A percentile compares a stretch with the other conserved stretches of the same genome.
phyloP scores from a whole-genome alignment of 2,888 invertebrate genomes.

The Polietes domitor region DNA sequence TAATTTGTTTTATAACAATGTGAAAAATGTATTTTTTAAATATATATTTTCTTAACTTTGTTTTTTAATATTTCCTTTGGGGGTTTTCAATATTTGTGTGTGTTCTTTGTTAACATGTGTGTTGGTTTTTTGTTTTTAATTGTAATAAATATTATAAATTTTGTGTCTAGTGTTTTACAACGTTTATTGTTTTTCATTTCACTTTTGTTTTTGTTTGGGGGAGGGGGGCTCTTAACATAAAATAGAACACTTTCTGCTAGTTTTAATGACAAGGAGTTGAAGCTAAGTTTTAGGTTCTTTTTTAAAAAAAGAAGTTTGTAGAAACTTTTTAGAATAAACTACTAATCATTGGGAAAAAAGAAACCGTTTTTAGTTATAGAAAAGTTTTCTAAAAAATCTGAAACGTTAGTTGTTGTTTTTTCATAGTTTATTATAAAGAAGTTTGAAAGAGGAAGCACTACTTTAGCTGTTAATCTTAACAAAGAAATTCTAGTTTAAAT shows the following conservation, averaged over 20 bases:
- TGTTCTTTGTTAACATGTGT: constrained; percentile 41
- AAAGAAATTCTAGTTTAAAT: background rate
- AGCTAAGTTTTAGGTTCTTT: constrained; percentile 7
- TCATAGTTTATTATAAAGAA: constrained; percentile 14
- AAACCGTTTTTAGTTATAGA: constrained; percentile 33
- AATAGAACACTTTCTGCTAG: background rate
- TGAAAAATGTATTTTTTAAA: constrained; percentile 27
- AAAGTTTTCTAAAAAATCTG: background rate
- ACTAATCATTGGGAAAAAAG: constrained; percentile 1
- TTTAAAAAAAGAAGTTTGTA: background rate
- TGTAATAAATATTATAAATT: constrained; percentile 27
- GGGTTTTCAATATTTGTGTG: constrained; percentile 6
- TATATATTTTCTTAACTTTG: constrained; percentile 13
- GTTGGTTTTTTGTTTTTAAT: constrained; percentile 24
- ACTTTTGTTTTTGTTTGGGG: constrained; percentile 8
- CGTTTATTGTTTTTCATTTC: constrained; percentile 60
- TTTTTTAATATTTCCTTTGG: constrained; percentile 10
- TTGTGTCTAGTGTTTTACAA: constrained; percentile 33
- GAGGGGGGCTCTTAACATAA: constrained; percentile 1
- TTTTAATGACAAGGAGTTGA: background rate
- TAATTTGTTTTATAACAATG: constrained; percentile 29
- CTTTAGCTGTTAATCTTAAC: constrained; percentile 27
- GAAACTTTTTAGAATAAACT: background rate
- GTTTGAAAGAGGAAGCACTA: constrained; percentile 59
- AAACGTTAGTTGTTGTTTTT: background rate